Evolutionary conservation across 2,888 invertebrate genomes (phyloP), one percentile per base, ranked within the genome.

Genomic region (Opisthograptis luteolata): DNA sequence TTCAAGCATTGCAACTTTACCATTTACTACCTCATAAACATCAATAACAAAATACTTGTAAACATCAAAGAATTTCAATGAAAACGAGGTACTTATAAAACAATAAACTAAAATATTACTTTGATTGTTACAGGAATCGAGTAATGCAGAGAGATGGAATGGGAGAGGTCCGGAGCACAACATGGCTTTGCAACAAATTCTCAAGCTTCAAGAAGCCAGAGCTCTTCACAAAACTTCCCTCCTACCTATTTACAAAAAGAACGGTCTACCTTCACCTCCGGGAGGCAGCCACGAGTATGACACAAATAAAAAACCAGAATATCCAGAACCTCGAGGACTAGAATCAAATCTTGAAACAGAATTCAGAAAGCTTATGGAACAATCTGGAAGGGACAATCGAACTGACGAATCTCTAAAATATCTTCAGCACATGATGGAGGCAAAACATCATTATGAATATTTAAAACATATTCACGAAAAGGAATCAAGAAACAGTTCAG

Each of bases 161-260:
- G 95, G 97, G 78, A 95, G 96, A 79, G 95, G 95, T 68, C 96
- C 97, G 81, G 97, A 98, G 88, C 97, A 98, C 91, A 96, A 95
- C 78, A 92, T 97, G 88, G 96, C 97, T 66, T 92, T 98, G 64
- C 97, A 97, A 83, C 97, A 98, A 89, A 97, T 98, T 83, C 94
- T 97, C 70, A 93, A 97, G 70, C 96, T 97, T 73, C 96, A 96
- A 73, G 97, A 97, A 91, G 97, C 97, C 55, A 94, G 96, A 81
- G 95, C 96, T 66, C 76, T 87, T 8, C 87, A 89, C 78, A 87
- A 94, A 91, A 85, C 92, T 79, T 82, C 92, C 78, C 75, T 91
- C 79, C 68, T 92, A 34, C 86, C 88, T 1, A 75, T 91, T 58
- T 85, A 88, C 81, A 85, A 87, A 70, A 82, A 88, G 70, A 83